These are phyloP conservation scores for Hypomesus transpacificus DNA, from an alignment of 2,113 vertebrate species.

Conservation along the genomic window DNA sequence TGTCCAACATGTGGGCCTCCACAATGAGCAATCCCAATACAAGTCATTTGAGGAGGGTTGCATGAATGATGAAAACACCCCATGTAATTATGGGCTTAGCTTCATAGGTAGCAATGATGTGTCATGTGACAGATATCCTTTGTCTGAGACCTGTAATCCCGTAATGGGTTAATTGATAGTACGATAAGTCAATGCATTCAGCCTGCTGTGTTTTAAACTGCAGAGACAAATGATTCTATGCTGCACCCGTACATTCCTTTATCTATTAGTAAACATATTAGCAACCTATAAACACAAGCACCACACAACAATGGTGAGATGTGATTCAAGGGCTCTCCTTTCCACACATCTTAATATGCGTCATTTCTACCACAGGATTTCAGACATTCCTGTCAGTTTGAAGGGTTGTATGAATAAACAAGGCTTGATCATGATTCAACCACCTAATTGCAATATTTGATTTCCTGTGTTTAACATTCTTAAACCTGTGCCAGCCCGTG, in stretches of 20 bases:
- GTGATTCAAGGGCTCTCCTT: background rate
- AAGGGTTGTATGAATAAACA: background rate
- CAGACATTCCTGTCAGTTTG: background rate
- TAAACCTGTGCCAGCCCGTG: background rate
- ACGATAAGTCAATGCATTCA: background rate
- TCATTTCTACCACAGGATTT: background rate
- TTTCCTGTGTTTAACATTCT: background rate
- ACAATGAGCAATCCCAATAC: background rate
- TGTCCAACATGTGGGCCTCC: background rate
- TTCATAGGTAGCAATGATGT: conserved; percentile 19
- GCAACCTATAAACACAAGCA: no score
- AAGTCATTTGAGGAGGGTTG: background rate
- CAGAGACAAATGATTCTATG: no score
- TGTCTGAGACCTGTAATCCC: conserved; percentile 33
- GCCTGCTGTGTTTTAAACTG: no score
- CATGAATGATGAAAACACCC: conserved; percentile 16
- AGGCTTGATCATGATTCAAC: no score
- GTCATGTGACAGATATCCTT: conserved; percentile 29
- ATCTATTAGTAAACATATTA: no score
- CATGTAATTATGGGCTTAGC: conserved; percentile 44
- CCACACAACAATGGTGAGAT: background rate
- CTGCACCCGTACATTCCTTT: no score
- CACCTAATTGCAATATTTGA: no score
- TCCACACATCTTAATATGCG: background rate
- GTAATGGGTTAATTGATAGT: conserved; percentile 11